Evolutionary conservation across 2,113 vertebrate species (phyloP).

Genomic region (Hymenochirus boettgeri): DNA sequence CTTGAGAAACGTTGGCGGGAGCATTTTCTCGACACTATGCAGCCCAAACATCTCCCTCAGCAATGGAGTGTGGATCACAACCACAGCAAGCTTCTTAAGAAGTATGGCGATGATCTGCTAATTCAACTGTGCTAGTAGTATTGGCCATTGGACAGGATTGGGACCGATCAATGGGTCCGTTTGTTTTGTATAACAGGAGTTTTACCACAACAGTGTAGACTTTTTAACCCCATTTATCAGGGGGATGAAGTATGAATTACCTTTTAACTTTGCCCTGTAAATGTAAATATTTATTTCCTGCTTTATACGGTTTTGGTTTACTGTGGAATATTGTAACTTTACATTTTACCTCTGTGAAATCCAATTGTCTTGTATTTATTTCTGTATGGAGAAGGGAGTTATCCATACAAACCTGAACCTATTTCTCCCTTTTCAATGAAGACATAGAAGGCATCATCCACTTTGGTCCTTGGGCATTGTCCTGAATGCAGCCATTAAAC

Average conservation of each 20-base stretch:
- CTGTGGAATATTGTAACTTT: background rate
- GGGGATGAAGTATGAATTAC: constrained; percentile 7
- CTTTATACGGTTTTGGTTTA: background rate
- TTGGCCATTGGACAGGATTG: constrained; percentile 30
- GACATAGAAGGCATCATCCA: background rate
- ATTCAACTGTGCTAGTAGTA: constrained; percentile 60
- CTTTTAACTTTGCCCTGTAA: constrained; percentile 6
- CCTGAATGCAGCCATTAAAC: background rate
- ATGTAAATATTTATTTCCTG: constrained; percentile 1
- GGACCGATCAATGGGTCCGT: background rate
- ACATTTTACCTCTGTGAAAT: background rate
- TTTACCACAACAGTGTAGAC: constrained; percentile 9
- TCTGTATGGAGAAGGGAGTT: background rate
- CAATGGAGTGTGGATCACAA: constrained; percentile 93
- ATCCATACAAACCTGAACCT: background rate
- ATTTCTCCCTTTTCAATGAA: background rate
- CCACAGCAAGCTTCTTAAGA: constrained; percentile 86
- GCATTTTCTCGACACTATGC: constrained; percentile 90
- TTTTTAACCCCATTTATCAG: background rate
- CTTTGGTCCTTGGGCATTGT: background rate
- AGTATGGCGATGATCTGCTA: constrained; percentile 78
- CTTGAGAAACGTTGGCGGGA: constrained; percentile 91
- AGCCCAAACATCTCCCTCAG: constrained; percentile 80
- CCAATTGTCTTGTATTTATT: background rate
- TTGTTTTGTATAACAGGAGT: background rate